Evolutionary conservation across 2,113 vertebrate genomes (phyloP).

Genomic region (Beaufortia kweichowensis): DNA sequence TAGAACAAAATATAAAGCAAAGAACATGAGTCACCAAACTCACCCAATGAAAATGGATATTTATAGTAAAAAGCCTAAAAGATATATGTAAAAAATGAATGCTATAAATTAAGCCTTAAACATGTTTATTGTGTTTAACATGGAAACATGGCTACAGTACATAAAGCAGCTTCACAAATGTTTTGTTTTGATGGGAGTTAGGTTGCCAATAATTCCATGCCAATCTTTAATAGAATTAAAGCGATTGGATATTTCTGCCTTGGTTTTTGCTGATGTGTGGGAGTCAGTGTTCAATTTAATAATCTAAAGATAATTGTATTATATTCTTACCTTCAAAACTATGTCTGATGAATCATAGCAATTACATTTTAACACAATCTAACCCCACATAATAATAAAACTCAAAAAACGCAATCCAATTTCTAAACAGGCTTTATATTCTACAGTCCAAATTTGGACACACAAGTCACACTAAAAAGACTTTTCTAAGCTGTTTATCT

Average conservation of each 20-base stretch:
- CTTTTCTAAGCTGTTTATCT: neutral
- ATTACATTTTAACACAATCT: neutral
- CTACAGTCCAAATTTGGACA: neutral
- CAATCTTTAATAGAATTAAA: slow-evolving; percentile 8
- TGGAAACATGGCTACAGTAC: neutral
- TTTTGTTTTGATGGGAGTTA: neutral
- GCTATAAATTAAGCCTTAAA: neutral
- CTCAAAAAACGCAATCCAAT: neutral
- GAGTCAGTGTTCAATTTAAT: neutral
- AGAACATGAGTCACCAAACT: slow-evolving; percentile 14
- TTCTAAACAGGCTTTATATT: neutral
- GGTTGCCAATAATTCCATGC: neutral
- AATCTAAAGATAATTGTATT: neutral
- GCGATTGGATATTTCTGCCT: neutral
- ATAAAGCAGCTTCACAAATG: too few relatives aligned
- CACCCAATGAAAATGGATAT: neutral
- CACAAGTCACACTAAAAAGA: neutral
- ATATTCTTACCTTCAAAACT: neutral
- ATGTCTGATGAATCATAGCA: neutral
- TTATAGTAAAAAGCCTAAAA: neutral
- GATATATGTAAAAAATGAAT: neutral
- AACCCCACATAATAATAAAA: neutral
- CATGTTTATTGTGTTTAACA: too few relatives aligned
- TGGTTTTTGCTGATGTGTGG: neutral
- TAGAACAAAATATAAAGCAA: neutral